Evolutionary conservation across 2,113 vertebrate species (phyloP), one percentile per base, ranked within the genome.

Genomic region (Vireo altiloquus): DNA sequence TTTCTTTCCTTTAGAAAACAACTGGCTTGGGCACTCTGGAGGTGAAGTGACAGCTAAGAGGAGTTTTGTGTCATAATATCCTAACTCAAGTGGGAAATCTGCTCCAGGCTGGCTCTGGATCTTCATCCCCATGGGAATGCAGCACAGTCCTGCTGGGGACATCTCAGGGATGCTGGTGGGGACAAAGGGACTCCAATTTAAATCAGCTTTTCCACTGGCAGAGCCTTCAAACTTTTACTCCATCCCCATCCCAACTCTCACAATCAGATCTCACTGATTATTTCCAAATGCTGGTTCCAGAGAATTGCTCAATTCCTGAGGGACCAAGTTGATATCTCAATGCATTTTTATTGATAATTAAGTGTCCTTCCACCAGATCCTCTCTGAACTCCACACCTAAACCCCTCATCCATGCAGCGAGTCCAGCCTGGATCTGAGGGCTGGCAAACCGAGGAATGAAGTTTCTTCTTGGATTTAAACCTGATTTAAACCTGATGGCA

Each of bases 151-250:
- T 39, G 25, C 33, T 46, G 65, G 23, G 56, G 25, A 23, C 13
- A 25, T 16, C 69, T 4, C 25, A 6, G 4, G 1, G 30, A 1
- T 33, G 37, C 27, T 59, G 54, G 4, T 23, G 57, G 33, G 80
- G 13, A 39, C 0, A 2, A 15, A 42, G 60, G 53, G 30, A 61
- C 74, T 25, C 15, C 39, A 4, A 2, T 6, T 9, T 1, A 23
- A 53, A 37, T 5, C 52, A 46, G 11, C 9, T 20, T 50, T 64
- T 28, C 52, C 31, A 2, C 42, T 37, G 15, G 23, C 65, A 46
- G 40, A 53, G 5, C 52, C 27, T n/a, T 24, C 71, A 17, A 8
- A 5, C 37, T 40, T 46, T 15, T 1, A 1, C 14, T 33, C 25
- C 50, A 2, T 35, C n/a, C 6, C 11, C 6, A 12, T 7, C 47